Evolutionary conservation across 2,113 vertebrate species (phyloP).

Genomic region (Actenoides lindsayi): DNA sequence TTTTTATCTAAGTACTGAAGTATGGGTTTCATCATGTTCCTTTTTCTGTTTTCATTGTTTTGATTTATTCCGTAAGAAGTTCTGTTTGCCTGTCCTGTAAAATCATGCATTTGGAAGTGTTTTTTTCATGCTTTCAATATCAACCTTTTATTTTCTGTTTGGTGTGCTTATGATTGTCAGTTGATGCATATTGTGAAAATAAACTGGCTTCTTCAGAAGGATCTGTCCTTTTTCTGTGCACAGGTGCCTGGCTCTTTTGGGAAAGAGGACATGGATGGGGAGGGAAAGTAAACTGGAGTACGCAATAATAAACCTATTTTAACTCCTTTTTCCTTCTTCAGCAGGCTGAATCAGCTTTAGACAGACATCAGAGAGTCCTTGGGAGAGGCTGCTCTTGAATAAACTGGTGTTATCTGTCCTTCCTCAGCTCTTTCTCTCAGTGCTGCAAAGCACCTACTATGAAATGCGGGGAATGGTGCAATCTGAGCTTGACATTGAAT

Average conservation of each 20-base stretch:
- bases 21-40: not conserved
- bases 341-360: not conserved
- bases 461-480: not conserved
- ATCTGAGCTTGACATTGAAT: not conserved
- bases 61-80: slow-evolving; percentile 11
- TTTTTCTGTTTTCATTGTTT: not conserved
- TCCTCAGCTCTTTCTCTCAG: not conserved
- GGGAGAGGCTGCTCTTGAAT: not conserved
- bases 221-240: not conserved
- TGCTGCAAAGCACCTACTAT: not conserved
- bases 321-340: not conserved
- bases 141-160: not conserved
- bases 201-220: not conserved
- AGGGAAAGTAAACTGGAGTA: not conserved
- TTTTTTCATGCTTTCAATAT: not conserved
- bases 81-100: not conserved
- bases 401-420: not conserved
- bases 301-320: not conserved
- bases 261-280: not conserved
- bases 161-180: not conserved
- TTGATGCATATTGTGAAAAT: not conserved
- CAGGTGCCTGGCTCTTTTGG: not conserved
- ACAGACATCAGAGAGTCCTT: not conserved
- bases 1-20: not conserved
- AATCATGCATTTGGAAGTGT: not conserved